A percentile compares a stretch with the other conserved stretches of the same genome.
phyloP scores from a whole-genome alignment of 2,888 invertebrate species.

The Anthrax anthrax region DNA sequence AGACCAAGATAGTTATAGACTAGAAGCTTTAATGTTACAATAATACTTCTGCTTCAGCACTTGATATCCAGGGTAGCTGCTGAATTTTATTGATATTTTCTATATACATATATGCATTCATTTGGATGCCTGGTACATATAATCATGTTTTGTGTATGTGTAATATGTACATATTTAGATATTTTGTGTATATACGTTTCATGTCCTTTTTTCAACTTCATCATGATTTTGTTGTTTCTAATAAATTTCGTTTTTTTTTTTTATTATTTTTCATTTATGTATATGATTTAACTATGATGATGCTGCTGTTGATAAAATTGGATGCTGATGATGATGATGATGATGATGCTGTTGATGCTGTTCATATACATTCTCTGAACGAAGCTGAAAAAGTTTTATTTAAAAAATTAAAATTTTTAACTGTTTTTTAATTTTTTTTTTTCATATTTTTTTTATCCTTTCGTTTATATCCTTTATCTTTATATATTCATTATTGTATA shows the following conservation, averaged over 20 bases:
- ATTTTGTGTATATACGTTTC: too few relatives aligned
- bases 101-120: too few relatives aligned
- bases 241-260: background rate
- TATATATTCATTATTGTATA: background rate
- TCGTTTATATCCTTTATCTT: too few relatives aligned
- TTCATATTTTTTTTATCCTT: too few relatives aligned
- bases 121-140: background rate
- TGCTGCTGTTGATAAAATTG: background rate
- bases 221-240: too few relatives aligned
- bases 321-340: too few relatives aligned
- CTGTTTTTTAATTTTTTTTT: conserved; percentile 2
- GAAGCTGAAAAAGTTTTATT: conserved; percentile 3
- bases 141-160: background rate
- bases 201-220: too few relatives aligned
- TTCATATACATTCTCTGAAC: conserved; percentile 1
- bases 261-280: background rate
- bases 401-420: conserved; percentile 3
- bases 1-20: background rate
- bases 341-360: conserved; percentile 1
- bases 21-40: background rate
- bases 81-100: conserved; percentile 5
- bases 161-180: too few relatives aligned
- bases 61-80: conserved; percentile 4
- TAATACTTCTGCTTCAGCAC: background rate
- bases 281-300: too few relatives aligned